Conservation (phyloP, 2,888 invertebrate species). For the Tachina lurida region DNA sequence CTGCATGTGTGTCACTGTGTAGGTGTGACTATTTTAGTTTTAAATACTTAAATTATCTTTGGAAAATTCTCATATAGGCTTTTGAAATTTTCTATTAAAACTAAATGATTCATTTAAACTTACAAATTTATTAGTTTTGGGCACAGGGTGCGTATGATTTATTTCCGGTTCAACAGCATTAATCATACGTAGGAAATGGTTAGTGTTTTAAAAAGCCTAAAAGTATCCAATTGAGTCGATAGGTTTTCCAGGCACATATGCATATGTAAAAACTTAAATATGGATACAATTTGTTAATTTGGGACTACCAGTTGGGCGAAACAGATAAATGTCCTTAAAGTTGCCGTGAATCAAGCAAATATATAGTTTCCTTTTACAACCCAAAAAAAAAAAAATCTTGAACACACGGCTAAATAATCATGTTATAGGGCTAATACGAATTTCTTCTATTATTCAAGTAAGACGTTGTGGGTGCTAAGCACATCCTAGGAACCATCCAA, state of each 20-base stretch:
- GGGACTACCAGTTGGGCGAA: too few species aligned
- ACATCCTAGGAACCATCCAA: too few species aligned
- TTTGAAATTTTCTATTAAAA: slow-evolving; percentile 9
- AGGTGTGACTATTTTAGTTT: background rate
- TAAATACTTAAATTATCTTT: slow-evolving; percentile 33
- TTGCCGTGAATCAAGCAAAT: too few species aligned
- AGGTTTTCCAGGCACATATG: background rate
- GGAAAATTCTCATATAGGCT: background rate
- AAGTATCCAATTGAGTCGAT: background rate
- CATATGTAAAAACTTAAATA: background rate
- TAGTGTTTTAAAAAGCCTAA: background rate
- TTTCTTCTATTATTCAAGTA: too few species aligned
- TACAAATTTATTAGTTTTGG: background rate
- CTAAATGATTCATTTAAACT: slow-evolving; percentile 28
- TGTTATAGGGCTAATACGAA: too few species aligned
- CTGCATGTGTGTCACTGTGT: background rate
- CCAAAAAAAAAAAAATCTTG: too few species aligned
- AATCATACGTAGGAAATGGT: slow-evolving; percentile 4
- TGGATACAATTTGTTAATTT: too few species aligned
- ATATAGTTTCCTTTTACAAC: too few species aligned
- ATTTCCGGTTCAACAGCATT: slow-evolving; percentile 25
- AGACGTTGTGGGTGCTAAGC: too few species aligned
- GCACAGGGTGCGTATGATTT: slow-evolving; percentile 31
- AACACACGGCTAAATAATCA: too few species aligned
- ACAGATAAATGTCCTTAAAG: too few species aligned